phyloP scores from a whole-genome alignment of 2,797 vertebrate species.

The Ctenochaetus hawaiiensis region DNA sequence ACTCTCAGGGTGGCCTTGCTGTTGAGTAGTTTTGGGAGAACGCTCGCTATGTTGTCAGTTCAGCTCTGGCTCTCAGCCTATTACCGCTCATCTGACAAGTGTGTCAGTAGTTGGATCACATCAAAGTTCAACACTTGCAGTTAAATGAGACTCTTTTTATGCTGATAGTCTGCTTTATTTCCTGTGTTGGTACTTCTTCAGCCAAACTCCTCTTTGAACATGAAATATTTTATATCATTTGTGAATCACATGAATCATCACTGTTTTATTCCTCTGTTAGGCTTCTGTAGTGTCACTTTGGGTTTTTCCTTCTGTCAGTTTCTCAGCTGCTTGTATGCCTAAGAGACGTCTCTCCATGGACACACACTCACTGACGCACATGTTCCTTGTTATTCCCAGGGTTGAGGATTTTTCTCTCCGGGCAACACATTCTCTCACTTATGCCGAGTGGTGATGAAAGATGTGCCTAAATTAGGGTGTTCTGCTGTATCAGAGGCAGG shows the following conservation, averaged over 20 bases:
- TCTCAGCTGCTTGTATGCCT: constrained; percentile 30
- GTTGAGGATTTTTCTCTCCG: constrained; percentile 39
- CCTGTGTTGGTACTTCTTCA: neutral
- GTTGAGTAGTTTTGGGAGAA: constrained; percentile 23
- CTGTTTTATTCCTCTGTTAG: constrained; percentile 22
- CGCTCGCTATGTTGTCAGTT: constrained; percentile 36
- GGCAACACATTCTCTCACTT: constrained; percentile 40
- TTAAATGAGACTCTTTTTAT: constrained; percentile 16
- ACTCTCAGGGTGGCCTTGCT: constrained; percentile 25
- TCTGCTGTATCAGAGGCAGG: constrained; percentile 46
- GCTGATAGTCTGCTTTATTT: neutral
- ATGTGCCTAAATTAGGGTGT: constrained; percentile 67
- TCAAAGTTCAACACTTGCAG: constrained; percentile 27
- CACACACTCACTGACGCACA: constrained; percentile 19
- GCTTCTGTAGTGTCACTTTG: constrained; percentile 44
- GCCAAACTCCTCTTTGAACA: neutral
- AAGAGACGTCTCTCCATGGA: constrained; percentile 37
- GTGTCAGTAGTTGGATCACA: constrained; percentile 35
- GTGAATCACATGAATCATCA: constrained; percentile 18
- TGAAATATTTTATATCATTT: constrained; percentile 28
- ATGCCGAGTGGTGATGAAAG: constrained; percentile 54
- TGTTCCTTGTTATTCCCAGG: constrained; percentile 31
- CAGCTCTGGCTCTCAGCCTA: constrained; percentile 36
- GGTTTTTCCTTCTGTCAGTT: constrained; percentile 49
- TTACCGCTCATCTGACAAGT: constrained; percentile 38